phyloP scores from a whole-genome alignment of 2,113 vertebrate species.

The Athene noctua region DNA sequence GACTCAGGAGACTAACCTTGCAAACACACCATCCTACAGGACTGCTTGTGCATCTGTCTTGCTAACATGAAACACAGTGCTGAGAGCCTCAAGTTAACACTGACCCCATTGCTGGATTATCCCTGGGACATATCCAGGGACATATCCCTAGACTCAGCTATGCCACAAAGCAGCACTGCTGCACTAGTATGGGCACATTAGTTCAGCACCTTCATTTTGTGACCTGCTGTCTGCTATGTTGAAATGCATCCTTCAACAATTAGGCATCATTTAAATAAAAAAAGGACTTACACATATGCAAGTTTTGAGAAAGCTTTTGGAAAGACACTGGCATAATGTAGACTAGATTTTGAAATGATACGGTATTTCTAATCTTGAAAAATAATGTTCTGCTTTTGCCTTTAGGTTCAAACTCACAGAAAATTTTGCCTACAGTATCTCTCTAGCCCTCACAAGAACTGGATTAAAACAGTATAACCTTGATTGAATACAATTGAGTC shows the following conservation, averaged over 20 bases:
- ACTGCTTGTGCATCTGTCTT: rapidly evolving
- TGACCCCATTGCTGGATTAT: background rate
- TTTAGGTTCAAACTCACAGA: background rate
- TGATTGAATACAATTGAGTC: background rate
- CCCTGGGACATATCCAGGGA: no score
- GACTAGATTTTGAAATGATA: slow-evolving; percentile 32
- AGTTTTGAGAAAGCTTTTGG: slow-evolving; percentile 28
- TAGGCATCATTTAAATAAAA: background rate
- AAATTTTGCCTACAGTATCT: background rate
- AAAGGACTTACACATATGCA: background rate
- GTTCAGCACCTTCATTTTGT: background rate
- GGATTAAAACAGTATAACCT: background rate
- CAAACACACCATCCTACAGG: rapidly evolving
- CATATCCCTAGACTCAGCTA: no score
- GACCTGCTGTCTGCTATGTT: background rate
- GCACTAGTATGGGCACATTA: background rate
- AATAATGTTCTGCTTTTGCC: background rate
- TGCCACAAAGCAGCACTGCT: background rate
- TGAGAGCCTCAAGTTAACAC: background rate
- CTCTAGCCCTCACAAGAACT: background rate
- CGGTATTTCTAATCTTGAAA: background rate
- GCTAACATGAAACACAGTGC: background rate
- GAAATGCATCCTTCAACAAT: background rate
- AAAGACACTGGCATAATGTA: slow-evolving; percentile 17
- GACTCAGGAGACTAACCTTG: rapidly evolving